Conservation (phyloP, 2,113 vertebrate species). For the Bostrychus sinensis region DNA sequence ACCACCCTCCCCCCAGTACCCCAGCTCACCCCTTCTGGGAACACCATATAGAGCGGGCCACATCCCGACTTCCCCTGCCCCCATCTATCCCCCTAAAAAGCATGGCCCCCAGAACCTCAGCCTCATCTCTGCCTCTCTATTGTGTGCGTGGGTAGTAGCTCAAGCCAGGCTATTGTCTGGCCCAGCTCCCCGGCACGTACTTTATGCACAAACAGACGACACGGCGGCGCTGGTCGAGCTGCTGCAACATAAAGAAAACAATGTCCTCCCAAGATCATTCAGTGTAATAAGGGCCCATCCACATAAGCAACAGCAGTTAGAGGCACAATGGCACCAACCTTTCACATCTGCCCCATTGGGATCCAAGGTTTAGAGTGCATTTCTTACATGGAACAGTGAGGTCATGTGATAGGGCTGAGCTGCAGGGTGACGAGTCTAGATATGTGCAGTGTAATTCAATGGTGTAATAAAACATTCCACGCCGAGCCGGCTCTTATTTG, state of each 20-base stretch:
- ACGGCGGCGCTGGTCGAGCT: constrained; percentile 69
- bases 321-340: constrained; percentile 39
- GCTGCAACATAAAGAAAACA: constrained; percentile 77
- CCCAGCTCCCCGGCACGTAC: constrained; percentile 72
- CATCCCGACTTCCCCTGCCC: constrained; percentile 64
- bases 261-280: constrained; percentile 77
- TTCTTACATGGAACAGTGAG: constrained; percentile 62
- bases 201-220: constrained; percentile 78
- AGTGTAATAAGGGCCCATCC: constrained; percentile 69
- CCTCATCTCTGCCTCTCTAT: constrained; percentile 76
- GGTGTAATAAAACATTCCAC: constrained; percentile 76
- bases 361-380: constrained; percentile 41
- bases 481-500: constrained; percentile 57
- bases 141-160: constrained; percentile 78
- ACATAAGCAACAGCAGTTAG: constrained; percentile 29
- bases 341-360: constrained; percentile 67
- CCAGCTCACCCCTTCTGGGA: constrained; percentile 66
- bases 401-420: constrained; percentile 77
- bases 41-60: constrained; percentile 67
- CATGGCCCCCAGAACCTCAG: constrained; percentile 66
- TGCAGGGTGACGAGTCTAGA: constrained; percentile 68
- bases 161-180: constrained; percentile 78
- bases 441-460: constrained; percentile 64
- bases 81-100: constrained; percentile 59
- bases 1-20: constrained; percentile 73